phyloP scores from a whole-genome alignment of 2,888 invertebrate species.

The Tachina lurida region DNA sequence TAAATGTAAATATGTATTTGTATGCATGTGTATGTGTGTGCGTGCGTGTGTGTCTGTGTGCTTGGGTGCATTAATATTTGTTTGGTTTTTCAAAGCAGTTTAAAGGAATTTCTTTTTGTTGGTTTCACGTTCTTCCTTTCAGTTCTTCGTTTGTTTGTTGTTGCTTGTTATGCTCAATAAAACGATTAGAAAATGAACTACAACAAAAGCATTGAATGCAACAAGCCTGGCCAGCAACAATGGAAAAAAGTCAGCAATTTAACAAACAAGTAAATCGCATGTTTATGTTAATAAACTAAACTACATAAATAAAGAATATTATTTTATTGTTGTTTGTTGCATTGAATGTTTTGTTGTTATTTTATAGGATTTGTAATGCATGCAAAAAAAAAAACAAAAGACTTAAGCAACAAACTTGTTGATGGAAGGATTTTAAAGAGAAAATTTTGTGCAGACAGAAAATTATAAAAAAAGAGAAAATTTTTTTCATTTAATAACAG shows the following conservation, averaged over 20 bases:
- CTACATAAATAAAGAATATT: conserved; percentile 33
- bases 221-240: conserved; percentile 2
- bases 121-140: conserved; percentile 37
- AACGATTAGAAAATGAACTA: conserved; percentile 65
- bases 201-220: conserved; percentile 22
- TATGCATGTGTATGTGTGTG: not conserved
- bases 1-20: not conserved
- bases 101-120: conserved; percentile 58
- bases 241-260: conserved; percentile 33
- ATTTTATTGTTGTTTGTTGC: conserved; percentile 38
- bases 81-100: conserved; percentile 54
- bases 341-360: not conserved
- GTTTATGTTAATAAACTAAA: conserved; percentile 57
- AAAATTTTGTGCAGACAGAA: conserved; percentile 23
- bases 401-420: conserved; percentile 64
- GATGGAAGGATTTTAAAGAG: conserved; percentile 31
- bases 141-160: conserved; percentile 6
- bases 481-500: not conserved
- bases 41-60: not conserved
- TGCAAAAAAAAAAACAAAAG: conserved; percentile 49
- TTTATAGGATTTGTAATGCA: not conserved
- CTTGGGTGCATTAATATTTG: conserved; percentile 15
- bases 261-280: conserved; percentile 59
- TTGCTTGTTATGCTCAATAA: conserved; percentile 44
- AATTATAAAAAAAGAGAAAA: not conserved